Conservation (phyloP, 2,797 vertebrate species). For the Rhinogobio ventralis region DNA sequence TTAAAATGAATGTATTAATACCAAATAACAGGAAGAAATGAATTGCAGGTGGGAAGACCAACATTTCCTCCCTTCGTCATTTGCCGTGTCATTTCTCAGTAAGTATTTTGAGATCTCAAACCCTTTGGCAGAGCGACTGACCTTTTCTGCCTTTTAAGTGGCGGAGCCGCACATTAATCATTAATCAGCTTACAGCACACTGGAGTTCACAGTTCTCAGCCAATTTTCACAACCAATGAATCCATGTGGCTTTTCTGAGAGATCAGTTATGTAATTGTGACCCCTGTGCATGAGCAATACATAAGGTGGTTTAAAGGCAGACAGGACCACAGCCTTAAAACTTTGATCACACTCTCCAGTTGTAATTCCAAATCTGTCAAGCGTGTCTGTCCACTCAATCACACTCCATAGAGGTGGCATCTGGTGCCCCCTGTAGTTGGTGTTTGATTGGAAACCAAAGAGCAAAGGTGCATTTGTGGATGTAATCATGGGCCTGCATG, state of each 20-base stretch:
- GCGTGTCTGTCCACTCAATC: conserved; percentile 27
- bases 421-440: not conserved
- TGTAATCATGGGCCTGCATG: not conserved
- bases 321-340: not conserved
- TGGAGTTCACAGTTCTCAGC: conserved; percentile 27
- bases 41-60: conserved; percentile 6
- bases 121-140: conserved; percentile 48
- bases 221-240: conserved; percentile 49
- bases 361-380: conserved; percentile 34
- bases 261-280: conserved; percentile 36
- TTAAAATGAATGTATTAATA: not conserved
- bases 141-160: conserved; percentile 57
- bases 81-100: conserved; percentile 42
- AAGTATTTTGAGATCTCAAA: conserved; percentile 39
- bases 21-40: not conserved
- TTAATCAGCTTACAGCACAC: conserved; percentile 47
- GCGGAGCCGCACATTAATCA: conserved; percentile 54
- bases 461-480: not conserved
- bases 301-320: conserved; percentile 23
- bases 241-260: conserved; percentile 49
- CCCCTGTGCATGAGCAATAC: conserved; percentile 26
- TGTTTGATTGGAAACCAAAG: conserved; percentile 23
- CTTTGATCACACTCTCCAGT: conserved; percentile 22
- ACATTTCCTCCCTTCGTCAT: conserved; percentile 39
- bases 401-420: conserved; percentile 19